phyloP scores from a whole-genome alignment of 2,888 invertebrate genomes.

The Eristalis intricaria region DNA sequence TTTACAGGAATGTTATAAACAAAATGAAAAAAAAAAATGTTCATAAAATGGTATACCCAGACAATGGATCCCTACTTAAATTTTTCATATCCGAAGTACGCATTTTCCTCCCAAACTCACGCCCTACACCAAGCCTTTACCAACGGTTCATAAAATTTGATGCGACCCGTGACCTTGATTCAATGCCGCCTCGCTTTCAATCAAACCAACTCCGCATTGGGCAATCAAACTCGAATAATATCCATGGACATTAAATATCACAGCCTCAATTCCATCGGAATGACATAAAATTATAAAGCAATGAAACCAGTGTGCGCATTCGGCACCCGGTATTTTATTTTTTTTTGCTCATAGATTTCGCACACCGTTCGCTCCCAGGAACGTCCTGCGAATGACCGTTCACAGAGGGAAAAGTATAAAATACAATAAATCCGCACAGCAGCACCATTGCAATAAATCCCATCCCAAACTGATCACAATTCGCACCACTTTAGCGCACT shows the following conservation, averaged over 20 bases:
- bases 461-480: slow-evolving; percentile 40
- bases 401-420: background rate
- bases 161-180: background rate
- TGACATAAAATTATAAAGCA: slow-evolving; percentile 27
- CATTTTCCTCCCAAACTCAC: too few species aligned
- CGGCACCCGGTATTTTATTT: background rate
- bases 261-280: background rate
- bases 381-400: slow-evolving; percentile 23
- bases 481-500: slow-evolving; percentile 49
- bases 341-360: slow-evolving; percentile 3
- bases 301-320: slow-evolving; percentile 31
- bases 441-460: slow-evolving; percentile 39
- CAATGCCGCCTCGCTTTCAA: background rate
- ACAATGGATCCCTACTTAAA: too few species aligned
- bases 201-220: background rate
- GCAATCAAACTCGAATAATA: slow-evolving; percentile 1
- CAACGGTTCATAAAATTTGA: too few species aligned
- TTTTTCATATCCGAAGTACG: too few species aligned
- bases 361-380: background rate
- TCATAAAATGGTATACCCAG: too few species aligned
- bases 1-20: too few species aligned
- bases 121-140: too few species aligned
- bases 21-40: too few species aligned
- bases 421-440: slow-evolving; percentile 13
- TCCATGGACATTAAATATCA: background rate